Evolutionary conservation across 1,140 invertebrate species (phyloP), one percentile per base, ranked within the genome.

Genomic region (Drosophila rhopaloa): DNA sequence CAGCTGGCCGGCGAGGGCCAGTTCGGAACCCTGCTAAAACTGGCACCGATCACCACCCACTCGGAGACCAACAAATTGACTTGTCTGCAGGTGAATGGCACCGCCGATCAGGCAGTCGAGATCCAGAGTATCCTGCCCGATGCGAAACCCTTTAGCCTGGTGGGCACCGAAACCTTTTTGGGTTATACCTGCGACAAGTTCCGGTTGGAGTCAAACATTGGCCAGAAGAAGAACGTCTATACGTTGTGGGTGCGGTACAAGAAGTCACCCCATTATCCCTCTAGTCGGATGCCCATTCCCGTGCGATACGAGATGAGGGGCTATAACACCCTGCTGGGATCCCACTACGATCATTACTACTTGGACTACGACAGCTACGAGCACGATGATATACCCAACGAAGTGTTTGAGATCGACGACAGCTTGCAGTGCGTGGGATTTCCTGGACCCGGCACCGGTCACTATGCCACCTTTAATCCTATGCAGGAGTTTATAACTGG

Each of bases 321-420:
- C 13, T 99, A 95, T 92, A 98, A 99, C 91, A 95, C 95, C 0
- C 93, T 99, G 0, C 93, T 99, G 0, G 98, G 98, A 0, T 99
- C 98, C 7, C 98, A 99, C 93, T 99, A 97, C 89, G 98, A 99
- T 93, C 97, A 98, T 93, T 99, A 99, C 91, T 97, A 97, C 92
- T 89, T 99, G 27, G 94, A 96, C 29, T 99, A 99, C 89, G 94
- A 95, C 56, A 95, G 95, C 81, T 98, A 95, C 81, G 94, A 94
- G 14, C 93, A 94, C 27, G 95, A 95, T 29, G 93, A 94, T 29
- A 97, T 96, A 24, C 94, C 94, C 62, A 93, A 94, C 46, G 94
- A 95, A 44, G 95, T 96, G 1, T 97, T 97, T 81, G 91, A 95
- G 74, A 91, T 97, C 27, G 93, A 94, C 57, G 81, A 93, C 68